A percentile compares a stretch with the other conserved stretches of the same genome.
Conservation (phyloP, 1,140 invertebrate species). For the Drosophila lini region DNA sequence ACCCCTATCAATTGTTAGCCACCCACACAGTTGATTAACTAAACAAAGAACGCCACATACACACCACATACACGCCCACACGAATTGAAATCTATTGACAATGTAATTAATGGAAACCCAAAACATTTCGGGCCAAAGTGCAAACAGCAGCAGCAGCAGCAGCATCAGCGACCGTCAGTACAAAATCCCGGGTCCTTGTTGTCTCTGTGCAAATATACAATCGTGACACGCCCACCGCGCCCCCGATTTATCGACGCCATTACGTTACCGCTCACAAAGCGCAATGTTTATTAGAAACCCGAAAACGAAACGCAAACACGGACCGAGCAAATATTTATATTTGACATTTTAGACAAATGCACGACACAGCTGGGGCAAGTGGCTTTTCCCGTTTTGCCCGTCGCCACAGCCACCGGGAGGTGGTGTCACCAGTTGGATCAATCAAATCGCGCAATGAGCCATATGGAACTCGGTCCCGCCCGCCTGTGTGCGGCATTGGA, state of each 20-base stretch:
- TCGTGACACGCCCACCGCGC: conserved; percentile 40
- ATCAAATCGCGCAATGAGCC: conserved; percentile 65
- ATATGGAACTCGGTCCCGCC: conserved; percentile 31
- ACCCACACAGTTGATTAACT: conserved; percentile 30
- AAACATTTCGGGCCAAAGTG: conserved; percentile 46
- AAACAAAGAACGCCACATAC: conserved; percentile 29
- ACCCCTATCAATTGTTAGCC: conserved; percentile 37
- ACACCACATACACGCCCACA: neutral
- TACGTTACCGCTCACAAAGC: conserved; percentile 17
- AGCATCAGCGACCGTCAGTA: conserved; percentile 18
- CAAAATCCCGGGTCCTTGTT: conserved; percentile 18
- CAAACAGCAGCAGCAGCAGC: conserved; percentile 30
- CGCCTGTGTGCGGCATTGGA: conserved; percentile 35
- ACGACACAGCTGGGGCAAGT: conserved; percentile 36
- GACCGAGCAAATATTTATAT: conserved; percentile 68
- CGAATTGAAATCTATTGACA: conserved; percentile 58
- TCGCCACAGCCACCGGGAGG: neutral
- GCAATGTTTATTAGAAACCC: conserved; percentile 60
- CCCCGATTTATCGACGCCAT: conserved; percentile 22
- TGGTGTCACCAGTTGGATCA: conserved; percentile 68
- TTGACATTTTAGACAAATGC: conserved; percentile 69
- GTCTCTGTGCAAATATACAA: conserved; percentile 46
- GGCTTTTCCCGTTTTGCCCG: neutral
- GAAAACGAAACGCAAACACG: conserved; percentile 57
- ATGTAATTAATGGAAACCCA: conserved; percentile 69